Evolutionary conservation across 2,113 vertebrate genomes (phyloP).

Genomic region (Lonchura striata): DNA sequence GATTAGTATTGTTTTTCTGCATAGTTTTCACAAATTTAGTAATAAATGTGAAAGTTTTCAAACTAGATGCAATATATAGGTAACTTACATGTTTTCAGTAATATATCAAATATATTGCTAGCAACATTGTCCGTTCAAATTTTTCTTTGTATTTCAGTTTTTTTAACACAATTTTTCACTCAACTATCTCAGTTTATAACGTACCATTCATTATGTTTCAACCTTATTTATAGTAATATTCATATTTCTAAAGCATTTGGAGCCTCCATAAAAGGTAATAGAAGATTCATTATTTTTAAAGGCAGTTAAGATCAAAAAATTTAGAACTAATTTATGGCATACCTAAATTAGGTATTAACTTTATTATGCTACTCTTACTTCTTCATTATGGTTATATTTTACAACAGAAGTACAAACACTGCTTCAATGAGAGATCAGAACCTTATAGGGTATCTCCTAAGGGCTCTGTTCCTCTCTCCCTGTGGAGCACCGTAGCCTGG

Average conservation of each 20-base stretch:
- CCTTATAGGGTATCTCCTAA: neutral
- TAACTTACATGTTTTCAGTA: neutral
- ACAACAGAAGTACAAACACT: neutral
- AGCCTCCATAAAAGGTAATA: neutral
- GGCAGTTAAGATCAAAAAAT: neutral
- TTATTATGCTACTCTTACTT: neutral
- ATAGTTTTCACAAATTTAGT: neutral
- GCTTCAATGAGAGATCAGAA: neutral
- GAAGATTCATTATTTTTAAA: neutral
- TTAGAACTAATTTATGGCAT: neutral
- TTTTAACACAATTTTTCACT: neutral
- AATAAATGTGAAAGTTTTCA: neutral
- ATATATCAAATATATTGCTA: neutral
- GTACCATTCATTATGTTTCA: neutral
- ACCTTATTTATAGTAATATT: neutral
- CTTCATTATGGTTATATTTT: neutral
- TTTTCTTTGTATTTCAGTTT: neutral
- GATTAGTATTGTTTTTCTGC: neutral
- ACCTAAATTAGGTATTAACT: neutral
- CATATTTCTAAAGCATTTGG: neutral
- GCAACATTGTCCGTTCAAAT: neutral
- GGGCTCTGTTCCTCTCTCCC: slow-evolving; percentile 64
- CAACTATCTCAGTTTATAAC: neutral
- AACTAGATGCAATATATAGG: neutral
- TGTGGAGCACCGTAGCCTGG: slow-evolving; percentile 66